Base-by-base conservation (phyloP, 2,797 vertebrate genomes). In the Hoplostethus atlanticus region DNA sequence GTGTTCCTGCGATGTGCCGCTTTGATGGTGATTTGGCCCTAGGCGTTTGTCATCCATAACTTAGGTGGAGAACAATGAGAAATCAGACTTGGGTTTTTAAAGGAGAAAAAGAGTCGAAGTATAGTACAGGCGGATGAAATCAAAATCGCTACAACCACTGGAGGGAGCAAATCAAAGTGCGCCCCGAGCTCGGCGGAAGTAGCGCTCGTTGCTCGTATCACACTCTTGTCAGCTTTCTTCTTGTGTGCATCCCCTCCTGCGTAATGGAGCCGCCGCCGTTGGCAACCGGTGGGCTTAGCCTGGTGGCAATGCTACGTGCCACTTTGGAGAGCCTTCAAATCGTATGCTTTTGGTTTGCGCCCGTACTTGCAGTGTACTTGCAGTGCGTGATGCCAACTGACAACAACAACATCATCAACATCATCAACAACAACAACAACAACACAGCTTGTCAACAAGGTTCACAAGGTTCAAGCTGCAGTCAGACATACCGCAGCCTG, bases 31-130 rank as follows among this genome's bases (percentile, higher is more conserved):
- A 94, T 93, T 92, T 93, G 91, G 95, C 94, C 95, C 88, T 82
- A 74, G 96, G 95, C 94, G 0, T 95, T 96, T 94, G 95, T 96
- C 95, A 96, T 94, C 94, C 93, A 94, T 95, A 95, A 94, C 92
- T 95, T 95, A 94, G 90, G 71, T 93, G 91, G 93, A 95, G 96
- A 96, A 96, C 95, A 95, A 96, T 96, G 94, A 93, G 86, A 95
- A 91, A 94, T 92, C 92, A 92, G 90, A 90, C 86, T 87, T 87
- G 75, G 89, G 34, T 93, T 96, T 94, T 91, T 81, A 80, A 87
- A 88, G 86, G 74, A 84, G 79, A 89, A 89, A 93, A 93, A 85
- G 64, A 92, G 80, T 83, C 85, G 79, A 92, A 94, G 88, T 89
- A 88, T 73, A 94, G 93, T 94, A 92, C 94, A 86, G 84, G 93